phyloP scores from a whole-genome alignment of 2,888 invertebrate species.

The Pandemis corylana region DNA sequence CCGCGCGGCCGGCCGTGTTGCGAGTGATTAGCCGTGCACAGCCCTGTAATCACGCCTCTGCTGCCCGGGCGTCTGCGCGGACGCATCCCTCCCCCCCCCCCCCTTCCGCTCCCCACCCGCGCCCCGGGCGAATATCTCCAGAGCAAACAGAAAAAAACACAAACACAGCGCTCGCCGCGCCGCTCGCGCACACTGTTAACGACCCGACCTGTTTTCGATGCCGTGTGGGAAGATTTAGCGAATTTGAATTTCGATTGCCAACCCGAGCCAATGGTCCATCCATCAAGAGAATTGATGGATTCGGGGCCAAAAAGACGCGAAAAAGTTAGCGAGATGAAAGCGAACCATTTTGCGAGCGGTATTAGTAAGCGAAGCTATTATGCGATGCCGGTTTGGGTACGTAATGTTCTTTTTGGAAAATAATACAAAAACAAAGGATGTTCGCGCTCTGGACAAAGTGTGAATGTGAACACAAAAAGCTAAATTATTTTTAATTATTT shows the following conservation, averaged over 20 bases:
- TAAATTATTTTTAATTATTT: neutral
- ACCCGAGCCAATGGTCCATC: conserved; percentile 74
- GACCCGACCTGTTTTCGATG: conserved; percentile 79
- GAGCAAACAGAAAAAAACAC: conserved; percentile 75
- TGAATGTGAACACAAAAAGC: conserved; percentile 13
- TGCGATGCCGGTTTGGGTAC: conserved; percentile 51
- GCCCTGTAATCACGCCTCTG: conserved; percentile 82
- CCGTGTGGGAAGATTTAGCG: conserved; percentile 84
- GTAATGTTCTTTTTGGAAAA: conserved; percentile 38
- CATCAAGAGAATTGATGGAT: conserved; percentile 84
- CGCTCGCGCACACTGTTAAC: conserved; percentile 75
- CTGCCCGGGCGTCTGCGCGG: conserved; percentile 80
- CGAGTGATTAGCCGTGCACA: conserved; percentile 79
- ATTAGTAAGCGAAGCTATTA: conserved; percentile 77
- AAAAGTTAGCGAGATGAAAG: conserved; percentile 76
- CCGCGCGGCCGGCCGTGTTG: conserved; percentile 63
- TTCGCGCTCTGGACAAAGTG: conserved; percentile 22
- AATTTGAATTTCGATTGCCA: conserved; percentile 84
- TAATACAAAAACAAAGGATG: conserved; percentile 20
- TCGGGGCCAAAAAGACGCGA: conserved; percentile 79
- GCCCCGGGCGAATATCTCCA: conserved; percentile 74
- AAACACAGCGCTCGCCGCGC: conserved; percentile 59
- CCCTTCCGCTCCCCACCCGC: conserved; percentile 46
- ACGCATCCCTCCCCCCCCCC: conserved; percentile 59
- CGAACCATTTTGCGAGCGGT: conserved; percentile 72